Conservation (phyloP, 2,113 vertebrate genomes). For the Prochilodus magdalenae region DNA sequence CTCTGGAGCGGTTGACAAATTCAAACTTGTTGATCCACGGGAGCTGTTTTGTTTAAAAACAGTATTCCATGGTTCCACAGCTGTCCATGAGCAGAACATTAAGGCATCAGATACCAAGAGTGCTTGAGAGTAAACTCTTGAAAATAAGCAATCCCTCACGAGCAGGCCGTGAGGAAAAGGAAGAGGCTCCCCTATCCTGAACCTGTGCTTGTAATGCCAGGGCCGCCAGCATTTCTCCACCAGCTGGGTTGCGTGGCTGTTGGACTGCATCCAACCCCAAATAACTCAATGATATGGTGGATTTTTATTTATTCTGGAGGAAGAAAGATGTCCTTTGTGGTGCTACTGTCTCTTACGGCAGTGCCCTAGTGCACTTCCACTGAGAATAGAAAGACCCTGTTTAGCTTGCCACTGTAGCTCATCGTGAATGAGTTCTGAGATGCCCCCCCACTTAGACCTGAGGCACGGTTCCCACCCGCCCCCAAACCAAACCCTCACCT, state of each 20-base stretch:
- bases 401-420: conserved; percentile 40
- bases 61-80: not conserved
- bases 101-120: not conserved
- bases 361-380: conserved; percentile 58
- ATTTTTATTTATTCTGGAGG: conserved; percentile 61
- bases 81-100: not conserved
- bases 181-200: not conserved
- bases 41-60: conserved; percentile 42
- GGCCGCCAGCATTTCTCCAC: conserved; percentile 66
- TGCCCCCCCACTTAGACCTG: not conserved
- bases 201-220: conserved; percentile 38
- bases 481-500: not conserved
- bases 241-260: conserved; percentile 70
- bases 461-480: conserved; percentile 1
- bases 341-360: conserved; percentile 57
- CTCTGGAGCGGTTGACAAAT: conserved; percentile 62
- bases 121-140: conserved; percentile 8
- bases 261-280: conserved; percentile 74
- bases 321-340: conserved; percentile 73
- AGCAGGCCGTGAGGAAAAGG: not conserved
- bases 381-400: conserved; percentile 29
- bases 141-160: not conserved
- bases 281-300: conserved; percentile 74
- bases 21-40: conserved; percentile 46
- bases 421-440: conserved; percentile 1